Percentiles rank a stretch among this genome's conserved stretches.
phyloP scores from a whole-genome alignment of 2,113 vertebrate genomes.

The Cinclus mexicanus region DNA sequence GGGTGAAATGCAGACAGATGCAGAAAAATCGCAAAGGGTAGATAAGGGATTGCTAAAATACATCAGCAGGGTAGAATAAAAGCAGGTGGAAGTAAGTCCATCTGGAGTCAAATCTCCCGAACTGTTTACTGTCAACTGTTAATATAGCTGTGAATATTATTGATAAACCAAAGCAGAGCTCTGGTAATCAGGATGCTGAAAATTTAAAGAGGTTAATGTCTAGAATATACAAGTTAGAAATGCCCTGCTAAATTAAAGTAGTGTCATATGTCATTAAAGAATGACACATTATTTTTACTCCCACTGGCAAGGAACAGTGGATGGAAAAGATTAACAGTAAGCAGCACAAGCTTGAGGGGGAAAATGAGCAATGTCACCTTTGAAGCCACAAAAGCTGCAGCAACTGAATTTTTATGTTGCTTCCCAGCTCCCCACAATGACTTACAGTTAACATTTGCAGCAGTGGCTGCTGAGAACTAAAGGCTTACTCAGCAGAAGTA shows the following conservation, averaged over 20 bases:
- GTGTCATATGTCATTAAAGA: neutral
- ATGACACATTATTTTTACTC: neutral
- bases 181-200: neutral
- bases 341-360: neutral
- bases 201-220: neutral
- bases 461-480: neutral
- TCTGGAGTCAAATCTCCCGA: neutral
- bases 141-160: neutral
- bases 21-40: neutral
- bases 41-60: neutral
- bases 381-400: conserved; percentile 32
- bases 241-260: neutral
- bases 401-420: conserved; percentile 54
- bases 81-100: neutral
- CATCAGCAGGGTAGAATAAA: neutral
- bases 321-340: conserved; percentile 5
- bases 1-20: neutral
- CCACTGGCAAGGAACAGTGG: neutral
- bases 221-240: neutral
- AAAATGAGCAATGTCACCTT: conserved; percentile 31
- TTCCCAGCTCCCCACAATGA: conserved; percentile 23
- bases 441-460: conserved; percentile 61
- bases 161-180: neutral
- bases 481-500: conserved; percentile 47
- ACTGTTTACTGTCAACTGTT: neutral